Percentiles rank a stretch among this genome's conserved stretches.
Evolutionary conservation across 2,113 vertebrate species (phyloP).

Genomic region (Ciconia boyciana): DNA sequence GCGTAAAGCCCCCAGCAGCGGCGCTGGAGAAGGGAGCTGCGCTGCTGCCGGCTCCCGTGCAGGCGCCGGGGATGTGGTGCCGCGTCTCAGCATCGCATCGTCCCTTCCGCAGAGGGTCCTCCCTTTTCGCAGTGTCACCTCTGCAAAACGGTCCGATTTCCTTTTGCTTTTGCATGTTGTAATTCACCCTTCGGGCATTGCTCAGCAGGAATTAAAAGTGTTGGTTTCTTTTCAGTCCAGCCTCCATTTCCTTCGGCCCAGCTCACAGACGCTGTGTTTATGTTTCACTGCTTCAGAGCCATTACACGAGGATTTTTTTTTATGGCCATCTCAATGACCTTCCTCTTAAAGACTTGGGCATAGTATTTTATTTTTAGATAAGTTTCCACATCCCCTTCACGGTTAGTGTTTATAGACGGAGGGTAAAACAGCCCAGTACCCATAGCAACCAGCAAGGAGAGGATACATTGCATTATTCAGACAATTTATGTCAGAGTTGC

Average conservation of each 20-base stretch:
- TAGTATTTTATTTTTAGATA: constrained; percentile 54
- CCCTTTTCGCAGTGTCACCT: background rate
- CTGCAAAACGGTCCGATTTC: background rate
- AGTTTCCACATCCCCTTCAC: constrained; percentile 48
- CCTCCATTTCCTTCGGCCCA: background rate
- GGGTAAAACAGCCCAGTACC: constrained; percentile 25
- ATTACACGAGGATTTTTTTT: background rate
- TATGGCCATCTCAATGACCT: background rate
- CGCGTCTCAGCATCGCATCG: background rate
- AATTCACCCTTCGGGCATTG: background rate
- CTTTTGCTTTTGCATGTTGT: constrained; percentile 17
- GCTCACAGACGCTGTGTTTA: background rate
- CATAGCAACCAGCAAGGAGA: constrained; percentile 50
- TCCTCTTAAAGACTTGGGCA: constrained; percentile 33
- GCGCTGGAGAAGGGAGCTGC: background rate
- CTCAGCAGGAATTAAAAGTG: constrained; percentile 52
- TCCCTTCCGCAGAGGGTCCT: background rate
- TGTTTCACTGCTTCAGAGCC: background rate
- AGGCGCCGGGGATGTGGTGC: background rate
- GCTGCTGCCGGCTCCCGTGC: accelerated
- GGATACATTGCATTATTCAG: constrained; percentile 31
- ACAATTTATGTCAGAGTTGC: constrained; percentile 32
- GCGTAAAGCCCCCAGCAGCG: background rate
- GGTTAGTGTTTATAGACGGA: constrained; percentile 24
- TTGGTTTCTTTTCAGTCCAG: constrained; percentile 15